Evolutionary conservation across 2,888 invertebrate genomes (phyloP).

Genomic region (Eristalis intricaria): DNA sequence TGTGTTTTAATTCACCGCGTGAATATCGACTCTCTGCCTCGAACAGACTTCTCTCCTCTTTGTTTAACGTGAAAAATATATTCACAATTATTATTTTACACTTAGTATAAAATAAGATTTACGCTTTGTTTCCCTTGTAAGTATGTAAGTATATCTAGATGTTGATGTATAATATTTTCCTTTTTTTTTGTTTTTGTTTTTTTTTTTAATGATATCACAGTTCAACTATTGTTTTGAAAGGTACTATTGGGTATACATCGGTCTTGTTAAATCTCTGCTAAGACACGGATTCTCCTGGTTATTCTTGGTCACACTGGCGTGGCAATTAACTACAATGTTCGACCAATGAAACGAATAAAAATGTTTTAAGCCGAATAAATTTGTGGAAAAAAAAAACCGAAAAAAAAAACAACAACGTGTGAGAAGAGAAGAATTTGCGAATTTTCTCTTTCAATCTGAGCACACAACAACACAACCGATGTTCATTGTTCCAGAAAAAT

Average conservation of each 20-base stretch:
- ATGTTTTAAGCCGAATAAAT: neutral
- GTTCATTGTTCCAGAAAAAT: constrained; percentile 50
- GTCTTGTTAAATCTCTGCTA: constrained; percentile 49
- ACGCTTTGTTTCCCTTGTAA: constrained; percentile 28
- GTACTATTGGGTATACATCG: constrained; percentile 70
- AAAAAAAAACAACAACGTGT: neutral
- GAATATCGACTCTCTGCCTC: constrained; percentile 9
- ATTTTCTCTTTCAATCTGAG: constrained; percentile 7
- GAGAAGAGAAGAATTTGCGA: neutral
- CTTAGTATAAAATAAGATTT: constrained; percentile 63
- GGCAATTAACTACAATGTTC: neutral
- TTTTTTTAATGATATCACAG: constrained; percentile 65
- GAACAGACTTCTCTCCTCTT: constrained; percentile 45
- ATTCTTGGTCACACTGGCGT: constrained; percentile 18
- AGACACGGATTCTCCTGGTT: constrained; percentile 54
- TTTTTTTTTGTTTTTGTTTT: constrained; percentile 23
- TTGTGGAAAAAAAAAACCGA: neutral
- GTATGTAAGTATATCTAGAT: constrained; percentile 43
- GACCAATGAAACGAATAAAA: neutral
- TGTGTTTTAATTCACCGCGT: constrained; percentile 50
- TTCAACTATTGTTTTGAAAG: constrained; percentile 66
- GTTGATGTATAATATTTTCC: constrained; percentile 51
- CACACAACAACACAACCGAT: constrained; percentile 12
- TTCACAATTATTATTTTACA: constrained; percentile 74
- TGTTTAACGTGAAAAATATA: constrained; percentile 51